Evolutionary conservation across 2,888 invertebrate species (phyloP).

Genomic region (Sinotaia quadrata): DNA sequence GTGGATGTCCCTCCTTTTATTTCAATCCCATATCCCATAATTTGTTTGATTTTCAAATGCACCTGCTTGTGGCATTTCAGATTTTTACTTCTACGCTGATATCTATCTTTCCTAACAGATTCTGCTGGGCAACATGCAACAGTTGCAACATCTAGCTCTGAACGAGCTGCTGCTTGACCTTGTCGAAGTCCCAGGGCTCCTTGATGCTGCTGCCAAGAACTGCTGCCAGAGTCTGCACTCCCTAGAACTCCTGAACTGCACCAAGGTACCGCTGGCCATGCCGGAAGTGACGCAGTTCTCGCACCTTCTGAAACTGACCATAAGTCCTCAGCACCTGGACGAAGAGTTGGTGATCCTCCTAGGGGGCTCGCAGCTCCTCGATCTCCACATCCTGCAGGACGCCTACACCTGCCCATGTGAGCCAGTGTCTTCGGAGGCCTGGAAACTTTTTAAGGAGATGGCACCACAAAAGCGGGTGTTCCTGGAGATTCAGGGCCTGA

Average conservation of each 20-base stretch:
- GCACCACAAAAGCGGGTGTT: slow-evolving; percentile 81
- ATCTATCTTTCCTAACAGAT: not conserved
- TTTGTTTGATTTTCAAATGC: too few relatives aligned
- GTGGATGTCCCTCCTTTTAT: too few relatives aligned
- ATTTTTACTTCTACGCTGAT: not conserved
- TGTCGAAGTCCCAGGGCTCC: slow-evolving; percentile 79
- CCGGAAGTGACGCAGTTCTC: slow-evolving; percentile 84
- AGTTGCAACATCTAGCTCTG: slow-evolving; percentile 79
- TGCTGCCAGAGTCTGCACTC: slow-evolving; percentile 79
- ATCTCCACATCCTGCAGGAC: slow-evolving; percentile 84
- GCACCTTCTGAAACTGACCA: slow-evolving; percentile 78
- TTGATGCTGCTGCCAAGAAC: slow-evolving; percentile 79
- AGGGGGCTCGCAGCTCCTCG: slow-evolving; percentile 77
- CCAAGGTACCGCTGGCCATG: slow-evolving; percentile 77
- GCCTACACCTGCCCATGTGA: slow-evolving; percentile 65
- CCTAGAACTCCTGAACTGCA: slow-evolving; percentile 83
- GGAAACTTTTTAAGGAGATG: slow-evolving; percentile 76
- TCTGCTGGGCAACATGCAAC: slow-evolving; percentile 79
- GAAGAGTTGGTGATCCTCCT: slow-evolving; percentile 81
- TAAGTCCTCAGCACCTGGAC: slow-evolving; percentile 79
- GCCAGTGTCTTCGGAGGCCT: slow-evolving; percentile 70
- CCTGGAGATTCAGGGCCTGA: slow-evolving; percentile 78
- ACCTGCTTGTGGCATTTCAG: too few relatives aligned
- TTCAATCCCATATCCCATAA: too few relatives aligned
- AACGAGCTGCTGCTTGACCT: slow-evolving; percentile 82